Evolutionary conservation across 2,113 vertebrate species (phyloP).

Genomic region (Lepidothrix coronata): DNA sequence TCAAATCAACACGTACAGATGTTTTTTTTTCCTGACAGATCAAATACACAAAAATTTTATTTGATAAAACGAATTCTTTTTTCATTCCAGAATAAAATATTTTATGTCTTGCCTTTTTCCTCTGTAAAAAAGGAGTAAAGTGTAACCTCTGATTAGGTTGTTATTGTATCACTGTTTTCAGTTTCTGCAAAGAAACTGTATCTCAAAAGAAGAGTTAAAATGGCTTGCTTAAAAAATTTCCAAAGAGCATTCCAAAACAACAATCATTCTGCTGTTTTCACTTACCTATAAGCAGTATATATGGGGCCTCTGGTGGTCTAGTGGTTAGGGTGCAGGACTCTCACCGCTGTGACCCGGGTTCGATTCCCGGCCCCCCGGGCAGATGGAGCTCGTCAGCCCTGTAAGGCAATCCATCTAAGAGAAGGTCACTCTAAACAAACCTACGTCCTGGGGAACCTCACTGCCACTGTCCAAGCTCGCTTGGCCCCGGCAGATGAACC

Average conservation of each 20-base stretch:
- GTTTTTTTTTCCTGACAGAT: neutral
- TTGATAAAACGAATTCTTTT: neutral
- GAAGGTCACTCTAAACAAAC: no score
- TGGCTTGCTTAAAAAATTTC: neutral
- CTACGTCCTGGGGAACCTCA: no score
- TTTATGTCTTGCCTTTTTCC: neutral
- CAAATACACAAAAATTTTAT: fast-evolving
- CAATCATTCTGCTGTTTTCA: neutral
- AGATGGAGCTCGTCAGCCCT: no score
- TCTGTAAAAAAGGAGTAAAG: neutral
- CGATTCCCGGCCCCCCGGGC: no score
- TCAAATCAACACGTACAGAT: neutral
- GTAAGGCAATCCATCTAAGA: no score
- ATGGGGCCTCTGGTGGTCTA: no score
- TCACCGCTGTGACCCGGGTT: no score
- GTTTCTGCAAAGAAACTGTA: neutral
- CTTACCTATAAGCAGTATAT: neutral
- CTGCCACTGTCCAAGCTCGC: no score
- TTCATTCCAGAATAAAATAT: neutral
- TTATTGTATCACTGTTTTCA: neutral
- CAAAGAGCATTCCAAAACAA: neutral
- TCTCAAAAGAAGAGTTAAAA: neutral
- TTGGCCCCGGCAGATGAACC: no score
- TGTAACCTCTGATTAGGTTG: neutral
- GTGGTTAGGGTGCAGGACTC: no score